phyloP scores from a whole-genome alignment of 2,888 invertebrate genomes.

The Abrostola triplasia region DNA sequence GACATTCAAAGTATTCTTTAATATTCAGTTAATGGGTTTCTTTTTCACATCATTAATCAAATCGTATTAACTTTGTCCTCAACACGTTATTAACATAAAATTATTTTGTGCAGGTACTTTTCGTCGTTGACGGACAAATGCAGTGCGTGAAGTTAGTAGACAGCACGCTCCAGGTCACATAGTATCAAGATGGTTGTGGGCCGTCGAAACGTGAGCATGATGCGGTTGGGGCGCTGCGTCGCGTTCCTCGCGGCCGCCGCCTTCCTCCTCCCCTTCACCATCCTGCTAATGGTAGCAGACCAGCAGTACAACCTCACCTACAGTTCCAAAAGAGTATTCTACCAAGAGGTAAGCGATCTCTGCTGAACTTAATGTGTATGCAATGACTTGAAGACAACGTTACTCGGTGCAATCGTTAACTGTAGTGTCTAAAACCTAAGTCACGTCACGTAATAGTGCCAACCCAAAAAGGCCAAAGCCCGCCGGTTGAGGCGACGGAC shows the following conservation, averaged over 20 bases:
- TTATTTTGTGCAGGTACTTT: slow-evolving; percentile 27
- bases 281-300: slow-evolving; percentile 89
- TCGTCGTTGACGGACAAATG: slow-evolving; percentile 29
- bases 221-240: slow-evolving; percentile 87
- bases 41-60: neutral
- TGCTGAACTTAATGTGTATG: slow-evolving; percentile 2
- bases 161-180: slow-evolving; percentile 24
- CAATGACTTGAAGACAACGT: neutral
- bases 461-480: neutral
- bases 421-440: neutral
- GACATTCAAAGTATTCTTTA: neutral
- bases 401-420: slow-evolving; percentile 1
- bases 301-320: slow-evolving; percentile 89
- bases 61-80: neutral
- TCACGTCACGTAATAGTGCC: neutral
- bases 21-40: neutral
- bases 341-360: slow-evolving; percentile 84
- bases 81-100: neutral
- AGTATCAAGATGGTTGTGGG: slow-evolving; percentile 66
- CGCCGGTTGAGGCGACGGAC: neutral
- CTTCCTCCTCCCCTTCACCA: slow-evolving; percentile 88
- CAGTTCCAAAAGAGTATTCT: slow-evolving; percentile 82
- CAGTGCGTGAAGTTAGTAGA: slow-evolving; percentile 42
- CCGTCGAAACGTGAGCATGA: slow-evolving; percentile 82
- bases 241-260: slow-evolving; percentile 89